These are phyloP conservation scores for Benitochromis conjunctus DNA, from an alignment of 2,113 vertebrate genomes.

Conservation along the genomic window DNA sequence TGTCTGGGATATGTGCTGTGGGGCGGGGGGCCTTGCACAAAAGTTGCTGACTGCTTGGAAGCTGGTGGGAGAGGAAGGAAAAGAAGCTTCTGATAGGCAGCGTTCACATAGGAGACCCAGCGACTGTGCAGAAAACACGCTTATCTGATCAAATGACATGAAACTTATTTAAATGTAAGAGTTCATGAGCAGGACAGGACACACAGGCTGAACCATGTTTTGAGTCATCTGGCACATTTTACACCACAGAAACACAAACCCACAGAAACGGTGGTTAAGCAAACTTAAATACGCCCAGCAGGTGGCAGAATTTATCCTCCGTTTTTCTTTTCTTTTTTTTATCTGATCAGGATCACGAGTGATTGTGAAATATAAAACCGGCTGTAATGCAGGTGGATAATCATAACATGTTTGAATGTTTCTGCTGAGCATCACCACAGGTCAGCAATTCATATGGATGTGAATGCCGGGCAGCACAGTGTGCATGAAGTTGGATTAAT, in stretches of 20 bases:
- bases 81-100: not conserved
- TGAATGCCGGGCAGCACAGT: not conserved
- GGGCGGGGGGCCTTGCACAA: not conserved
- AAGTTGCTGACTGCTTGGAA: not conserved
- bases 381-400: not conserved
- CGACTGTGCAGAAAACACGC: not conserved
- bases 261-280: not conserved
- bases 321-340: too few species aligned
- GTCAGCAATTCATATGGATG: not conserved
- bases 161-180: too few species aligned
- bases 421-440: not conserved
- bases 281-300: not conserved
- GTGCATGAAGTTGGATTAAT: not conserved
- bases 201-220: not conserved
- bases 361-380: not conserved
- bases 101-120: not conserved
- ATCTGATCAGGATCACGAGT: too few species aligned
- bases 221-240: not conserved
- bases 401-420: not conserved
- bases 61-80: not conserved
- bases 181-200: not conserved
- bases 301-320: not conserved
- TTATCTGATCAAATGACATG: accelerated
- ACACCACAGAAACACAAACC: accelerated
- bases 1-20: not conserved